A percentile compares a stretch with the other conserved stretches of the same genome.
Evolutionary conservation across 2,888 invertebrate species (phyloP).

Genomic region (Dicroscelio sp.): DNA sequence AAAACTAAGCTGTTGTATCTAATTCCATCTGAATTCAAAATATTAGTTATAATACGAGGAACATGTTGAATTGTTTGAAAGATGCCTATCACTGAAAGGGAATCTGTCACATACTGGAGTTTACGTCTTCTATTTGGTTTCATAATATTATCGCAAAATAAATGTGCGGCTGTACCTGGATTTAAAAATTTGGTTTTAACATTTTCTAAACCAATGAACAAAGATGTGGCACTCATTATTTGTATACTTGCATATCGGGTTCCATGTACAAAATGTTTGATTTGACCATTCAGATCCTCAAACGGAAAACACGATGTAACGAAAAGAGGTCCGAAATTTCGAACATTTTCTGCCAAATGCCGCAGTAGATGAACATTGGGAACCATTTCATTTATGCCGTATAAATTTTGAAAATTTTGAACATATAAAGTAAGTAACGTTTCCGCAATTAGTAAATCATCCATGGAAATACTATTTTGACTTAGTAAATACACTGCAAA

Average conservation of each 20-base stretch:
- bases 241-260: neutral
- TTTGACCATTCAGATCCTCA: conserved; percentile 18
- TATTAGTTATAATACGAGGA: neutral
- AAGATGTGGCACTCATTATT: neutral
- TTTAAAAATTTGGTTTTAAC: neutral
- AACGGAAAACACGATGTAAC: conserved; percentile 14
- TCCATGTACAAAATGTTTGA: conserved; percentile 14
- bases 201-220: conserved; percentile 3
- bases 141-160: neutral
- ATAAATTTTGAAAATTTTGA: neutral
- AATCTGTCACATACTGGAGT: neutral
- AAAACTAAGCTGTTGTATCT: neutral
- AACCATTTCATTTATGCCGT: neutral
- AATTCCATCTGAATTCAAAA: neutral
- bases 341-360: conserved; percentile 4
- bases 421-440: neutral
- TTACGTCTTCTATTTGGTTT: neutral
- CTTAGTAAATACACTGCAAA: neutral
- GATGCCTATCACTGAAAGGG: neutral
- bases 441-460: neutral
- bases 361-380: neutral
- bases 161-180: neutral
- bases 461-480: neutral
- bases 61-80: neutral
- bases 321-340: conserved; percentile 2